Percentiles rank a stretch among this genome's conserved stretches.
Evolutionary conservation across 2,888 invertebrate species (phyloP).

Genomic region (Meghimatium bilineatum): DNA sequence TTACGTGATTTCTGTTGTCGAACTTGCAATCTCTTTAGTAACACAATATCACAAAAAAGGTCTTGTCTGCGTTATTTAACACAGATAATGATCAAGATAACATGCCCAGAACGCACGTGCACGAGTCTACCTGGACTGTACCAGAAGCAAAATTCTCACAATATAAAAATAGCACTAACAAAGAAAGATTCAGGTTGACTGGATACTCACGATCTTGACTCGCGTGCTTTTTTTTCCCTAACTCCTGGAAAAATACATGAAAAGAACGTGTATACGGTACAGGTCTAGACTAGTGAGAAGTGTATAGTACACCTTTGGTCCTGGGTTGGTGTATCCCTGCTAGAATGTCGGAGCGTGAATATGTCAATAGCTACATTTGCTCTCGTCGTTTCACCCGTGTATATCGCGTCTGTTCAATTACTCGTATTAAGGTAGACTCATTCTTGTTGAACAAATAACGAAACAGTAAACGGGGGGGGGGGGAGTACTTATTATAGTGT

Average conservation of each 20-base stretch:
- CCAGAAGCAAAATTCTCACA: not conserved
- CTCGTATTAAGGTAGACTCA: no score
- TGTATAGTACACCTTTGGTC: not conserved
- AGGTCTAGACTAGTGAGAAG: not conserved
- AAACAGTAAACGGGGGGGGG: not conserved
- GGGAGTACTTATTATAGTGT: not conserved
- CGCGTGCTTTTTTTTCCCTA: not conserved
- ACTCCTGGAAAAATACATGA: not conserved
- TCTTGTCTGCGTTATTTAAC: not conserved
- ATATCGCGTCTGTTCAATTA: not conserved
- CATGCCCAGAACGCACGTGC: not conserved
- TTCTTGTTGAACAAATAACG: not conserved
- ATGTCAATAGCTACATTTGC: not conserved
- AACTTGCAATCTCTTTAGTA: no score
- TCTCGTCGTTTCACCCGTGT: not conserved
- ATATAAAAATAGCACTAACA: not conserved
- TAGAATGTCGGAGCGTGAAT: not conserved
- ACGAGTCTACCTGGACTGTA: not conserved
- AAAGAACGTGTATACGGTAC: not conserved
- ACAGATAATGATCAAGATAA: not conserved
- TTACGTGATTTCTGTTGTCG: no score
- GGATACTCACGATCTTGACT: not conserved
- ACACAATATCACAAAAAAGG: no score
- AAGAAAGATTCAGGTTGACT: not conserved
- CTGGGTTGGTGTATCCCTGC: not conserved